Base-by-base conservation (phyloP, 2,113 vertebrate species). In the Nettapus auritus region DNA sequence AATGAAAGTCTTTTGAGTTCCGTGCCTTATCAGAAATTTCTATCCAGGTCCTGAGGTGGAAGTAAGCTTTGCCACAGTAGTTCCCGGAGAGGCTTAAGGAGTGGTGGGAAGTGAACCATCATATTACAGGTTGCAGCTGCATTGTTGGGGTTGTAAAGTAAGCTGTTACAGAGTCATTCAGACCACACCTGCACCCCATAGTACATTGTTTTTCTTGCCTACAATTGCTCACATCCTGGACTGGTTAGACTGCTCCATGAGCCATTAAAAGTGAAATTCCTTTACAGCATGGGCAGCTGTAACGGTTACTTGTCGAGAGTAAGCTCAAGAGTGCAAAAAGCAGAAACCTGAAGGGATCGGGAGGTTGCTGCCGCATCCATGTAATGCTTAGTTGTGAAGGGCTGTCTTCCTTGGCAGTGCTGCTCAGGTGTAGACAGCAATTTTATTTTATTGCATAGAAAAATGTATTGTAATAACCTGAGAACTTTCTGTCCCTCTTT, bases 201-300 rank as follows among this genome's bases (percentile, higher is more conserved):
- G 74, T 63, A 68, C 76, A 71, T 88, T 96, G 93, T 86, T 91
- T n/a, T 67, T 82, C 81, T 86, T 67, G 42, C 79, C 73, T 90
- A 13, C 66, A 91, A 62, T 86, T 82, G 71, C 31, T 48, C 60
- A 66, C 81, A 79, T 84, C 88, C 77, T 96, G 94, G 86, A 92
- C 86, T 26, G 14, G 34, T 86, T 96, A 56, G 48, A 78, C 33
- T 67, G 90, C n/a, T 92, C 64, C 9, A 0, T 74, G 64, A 86
- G 64, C 82, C 90, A 23, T 84, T 68, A 29, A 56, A 69, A 69
- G 71, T 44, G 75, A 23, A 23, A 21, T 29, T 69, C 40, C 38
- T 69, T 44, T 36, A 7, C 44, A 74, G 28, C 40, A 13, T 0
- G 1, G 48, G 19, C 67, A 21, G 11, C 60, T 67, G 7, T 34